Base-by-base conservation (phyloP, 2,797 vertebrate genomes). In the Rallus crepitans region DNA sequence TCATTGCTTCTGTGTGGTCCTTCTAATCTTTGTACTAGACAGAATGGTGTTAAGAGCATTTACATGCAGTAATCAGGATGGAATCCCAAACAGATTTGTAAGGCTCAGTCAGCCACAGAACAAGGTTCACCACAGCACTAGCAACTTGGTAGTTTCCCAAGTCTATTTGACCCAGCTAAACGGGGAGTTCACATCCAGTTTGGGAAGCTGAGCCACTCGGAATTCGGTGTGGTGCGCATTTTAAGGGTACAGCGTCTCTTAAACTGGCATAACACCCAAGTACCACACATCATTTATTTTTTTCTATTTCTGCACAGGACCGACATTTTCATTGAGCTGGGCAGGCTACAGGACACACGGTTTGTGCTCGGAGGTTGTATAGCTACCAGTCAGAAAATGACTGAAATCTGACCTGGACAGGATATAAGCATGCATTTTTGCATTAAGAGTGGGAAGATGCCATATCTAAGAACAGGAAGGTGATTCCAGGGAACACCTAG, bases 1-100 rank as follows among this genome's bases (percentile, higher is more conserved):
- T 90, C 35, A 63, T 75, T 84, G 28, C 64, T 85, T 87, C 75
- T 93, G 78, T 89, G 93, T 94, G 90, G 78, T 93, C 92, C 11
- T 25, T 80, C 59, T 56, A 70, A 2, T 66, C 64, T 87, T 60
- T 12, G 2, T 92, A 47, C 56, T 89, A 82, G 82, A 82, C 70
- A 66, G 71, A 77, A 63, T 70, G 73, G 63, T 96, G 70, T 79
- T 79, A 91, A 86, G 72, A 90, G 42, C 15, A 52, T 80, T 85
- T 92, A 64, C 56, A 82, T 75, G 64, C 39, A 82, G 66, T 93
- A 82, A 82, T 85, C 56, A 61, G 78, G 42, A 71, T 94, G 75
- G 89, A 93, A 96, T 96, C 89, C 25, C 25, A 70, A 82, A 79
- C 31, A 77, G 66, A 79, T 66, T 90, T 77, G 12, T 30, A 85